Evolutionary conservation across 2,888 invertebrate genomes (phyloP).

Genomic region (Zhuqinia jingwanae): DNA sequence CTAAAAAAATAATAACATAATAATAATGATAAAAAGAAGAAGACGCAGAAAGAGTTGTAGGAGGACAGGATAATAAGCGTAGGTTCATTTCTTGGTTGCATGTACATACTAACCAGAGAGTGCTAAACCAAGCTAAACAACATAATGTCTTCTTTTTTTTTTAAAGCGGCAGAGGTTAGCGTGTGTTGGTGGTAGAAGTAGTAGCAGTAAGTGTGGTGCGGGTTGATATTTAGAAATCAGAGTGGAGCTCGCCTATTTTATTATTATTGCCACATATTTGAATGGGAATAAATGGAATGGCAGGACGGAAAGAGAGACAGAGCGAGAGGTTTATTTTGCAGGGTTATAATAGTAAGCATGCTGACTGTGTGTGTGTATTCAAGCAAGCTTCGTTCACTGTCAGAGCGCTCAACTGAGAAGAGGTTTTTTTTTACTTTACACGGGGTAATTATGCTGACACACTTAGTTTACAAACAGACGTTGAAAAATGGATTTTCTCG

Average conservation of each 20-base stretch:
- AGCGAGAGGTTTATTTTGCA: too few species aligned
- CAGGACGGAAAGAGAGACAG: not conserved
- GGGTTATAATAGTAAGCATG: too few species aligned
- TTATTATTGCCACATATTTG: slow-evolving; percentile 38
- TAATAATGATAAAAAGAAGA: too few species aligned
- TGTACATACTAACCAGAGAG: too few species aligned
- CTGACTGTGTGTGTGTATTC: too few species aligned
- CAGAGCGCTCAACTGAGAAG: not conserved
- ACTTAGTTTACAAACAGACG: slow-evolving; percentile 41
- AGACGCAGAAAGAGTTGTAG: too few species aligned
- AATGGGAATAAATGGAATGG: slow-evolving; percentile 26
- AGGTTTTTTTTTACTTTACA: slow-evolving; percentile 16
- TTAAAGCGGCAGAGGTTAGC: not conserved
- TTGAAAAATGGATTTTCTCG: slow-evolving; percentile 51
- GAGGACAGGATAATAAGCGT: too few species aligned
- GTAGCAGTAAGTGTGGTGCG: too few species aligned
- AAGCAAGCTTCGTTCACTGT: too few species aligned
- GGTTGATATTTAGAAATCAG: slow-evolving; percentile 44
- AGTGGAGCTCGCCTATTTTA: slow-evolving; percentile 43
- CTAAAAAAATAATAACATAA: too few species aligned
- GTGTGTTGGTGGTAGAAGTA: not conserved
- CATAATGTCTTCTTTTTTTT: too few species aligned
- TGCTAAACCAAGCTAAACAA: slow-evolving; percentile 26
- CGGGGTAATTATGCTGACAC: slow-evolving; percentile 47
- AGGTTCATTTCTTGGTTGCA: too few species aligned